These are phyloP conservation scores for Polia nebulosa DNA, from an alignment of 2,888 invertebrate species.

Conservation along the genomic window DNA sequence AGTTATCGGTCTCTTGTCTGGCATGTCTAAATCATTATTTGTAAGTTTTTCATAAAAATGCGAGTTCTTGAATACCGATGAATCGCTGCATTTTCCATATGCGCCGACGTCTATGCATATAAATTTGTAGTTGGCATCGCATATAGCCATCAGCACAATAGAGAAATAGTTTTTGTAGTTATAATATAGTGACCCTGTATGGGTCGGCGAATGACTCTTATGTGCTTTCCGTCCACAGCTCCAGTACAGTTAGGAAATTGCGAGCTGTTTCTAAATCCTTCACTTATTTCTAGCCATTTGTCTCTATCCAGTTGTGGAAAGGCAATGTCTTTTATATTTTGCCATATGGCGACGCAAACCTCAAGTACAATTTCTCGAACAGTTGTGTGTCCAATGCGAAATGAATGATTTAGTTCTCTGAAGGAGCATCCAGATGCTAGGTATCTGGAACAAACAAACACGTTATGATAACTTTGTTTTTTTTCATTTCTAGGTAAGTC, in stretches of 20 bases:
- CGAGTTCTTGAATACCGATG: slow-evolving; percentile 32
- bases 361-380: slow-evolving; percentile 43
- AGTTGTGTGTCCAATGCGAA: slow-evolving; percentile 45
- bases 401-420: slow-evolving; percentile 44
- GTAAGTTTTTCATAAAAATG: slow-evolving; percentile 34
- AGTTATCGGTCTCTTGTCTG: slow-evolving; percentile 24
- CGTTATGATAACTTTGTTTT: slow-evolving; percentile 40
- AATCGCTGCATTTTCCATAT: slow-evolving; percentile 44
- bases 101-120: slow-evolving; percentile 48
- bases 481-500: slow-evolving; percentile 34
- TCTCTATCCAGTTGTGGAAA: slow-evolving; percentile 41
- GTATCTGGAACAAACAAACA: slow-evolving; percentile 36
- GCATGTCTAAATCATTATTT: slow-evolving; percentile 39
- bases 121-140: slow-evolving; percentile 52
- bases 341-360: slow-evolving; percentile 46
- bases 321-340: slow-evolving; percentile 40
- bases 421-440: slow-evolving; percentile 43
- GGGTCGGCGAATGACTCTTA: slow-evolving; percentile 30
- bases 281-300: slow-evolving; percentile 29
- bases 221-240: slow-evolving; percentile 25
- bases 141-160: slow-evolving; percentile 50
- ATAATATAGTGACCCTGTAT: slow-evolving; percentile 43
- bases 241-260: not conserved
- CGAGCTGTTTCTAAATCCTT: not conserved
- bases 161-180: slow-evolving; percentile 47